Percentiles rank a stretch among this genome's conserved stretches.
These are phyloP conservation scores for Enteromius viviparus DNA, from an alignment of 2,797 vertebrate species.

Conservation along the genomic window DNA sequence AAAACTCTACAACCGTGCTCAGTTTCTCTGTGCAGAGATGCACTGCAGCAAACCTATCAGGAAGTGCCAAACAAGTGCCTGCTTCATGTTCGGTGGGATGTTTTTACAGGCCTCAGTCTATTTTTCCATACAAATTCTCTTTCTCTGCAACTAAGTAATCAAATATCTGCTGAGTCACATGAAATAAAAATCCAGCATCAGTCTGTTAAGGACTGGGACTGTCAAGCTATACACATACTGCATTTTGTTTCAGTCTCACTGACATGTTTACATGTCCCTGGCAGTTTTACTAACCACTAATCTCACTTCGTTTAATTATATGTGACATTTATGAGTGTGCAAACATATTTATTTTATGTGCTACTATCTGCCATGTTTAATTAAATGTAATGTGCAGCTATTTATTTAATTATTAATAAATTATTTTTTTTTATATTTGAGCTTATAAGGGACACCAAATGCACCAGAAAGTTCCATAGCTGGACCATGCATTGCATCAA, in stretches of 20 bases:
- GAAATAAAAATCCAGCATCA: conserved; percentile 10
- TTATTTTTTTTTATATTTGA: neutral
- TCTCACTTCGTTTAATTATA: neutral
- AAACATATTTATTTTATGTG: neutral
- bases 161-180: conserved; percentile 23
- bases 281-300: conserved; percentile 1
- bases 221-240: neutral
- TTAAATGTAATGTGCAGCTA: neutral
- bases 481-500: neutral
- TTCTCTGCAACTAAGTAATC: neutral
- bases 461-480: neutral
- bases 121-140: neutral
- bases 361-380: neutral
- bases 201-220: neutral
- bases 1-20: conserved; percentile 12
- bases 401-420: neutral
- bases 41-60: conserved; percentile 44
- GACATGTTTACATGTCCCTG: neutral
- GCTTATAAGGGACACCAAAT: neutral
- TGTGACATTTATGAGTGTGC: neutral
- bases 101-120: conserved; percentile 42
- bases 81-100: conserved; percentile 51
- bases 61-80: conserved; percentile 49
- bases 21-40: conserved; percentile 27
- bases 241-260: conserved; percentile 4